Base-by-base conservation (phyloP, 2,888 invertebrate species). In the Colostygia pectinataria region DNA sequence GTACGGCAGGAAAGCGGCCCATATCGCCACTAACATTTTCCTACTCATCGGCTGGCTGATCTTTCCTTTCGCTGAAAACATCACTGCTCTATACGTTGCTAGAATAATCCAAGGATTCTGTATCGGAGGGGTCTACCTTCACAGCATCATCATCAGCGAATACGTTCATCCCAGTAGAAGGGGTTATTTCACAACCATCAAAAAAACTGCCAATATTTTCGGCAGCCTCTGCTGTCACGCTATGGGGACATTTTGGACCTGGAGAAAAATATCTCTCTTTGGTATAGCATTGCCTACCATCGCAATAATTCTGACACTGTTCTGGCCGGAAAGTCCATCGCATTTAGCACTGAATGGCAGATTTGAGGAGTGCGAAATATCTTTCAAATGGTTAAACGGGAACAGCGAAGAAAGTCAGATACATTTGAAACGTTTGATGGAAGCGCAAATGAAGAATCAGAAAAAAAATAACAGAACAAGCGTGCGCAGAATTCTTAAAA, bases 311-410 rank as follows among this genome's bases (percentile, higher is more conserved):
- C 4, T 71, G 9, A 66, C 71, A 0, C 42, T 61, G 0, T 62
- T 67, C n/a, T 79, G 76, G 71, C 67, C 68, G 0, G 80, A 80
- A 42, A 80, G 77, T 24, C 80, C 78, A 1, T 63, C 70, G 0
- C 70, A 55, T 43, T 58, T 71, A 7, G 80, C 75, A 0, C 52
- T 71, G 49, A 74, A 64, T 47, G 77, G 75, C 2, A 62, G 61
- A 15, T 74, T 65, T 48, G 56, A 57, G 1, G 74, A 77, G 8
- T 76, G 74, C 38, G 54, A 65, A 13, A 54, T 59, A 32, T 60
- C 75, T 0, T 73, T 67, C 38, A 39, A 41, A 2, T 80, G 71
- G 68, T 46, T 78, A 0, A 40, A 69, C 18, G 79, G 75, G 13
- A 45, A 58, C 13, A 54, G 63, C 1, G 15, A 20, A 0, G 47